phyloP scores from a whole-genome alignment of 2,113 vertebrate species.

The Monopterus albus region DNA sequence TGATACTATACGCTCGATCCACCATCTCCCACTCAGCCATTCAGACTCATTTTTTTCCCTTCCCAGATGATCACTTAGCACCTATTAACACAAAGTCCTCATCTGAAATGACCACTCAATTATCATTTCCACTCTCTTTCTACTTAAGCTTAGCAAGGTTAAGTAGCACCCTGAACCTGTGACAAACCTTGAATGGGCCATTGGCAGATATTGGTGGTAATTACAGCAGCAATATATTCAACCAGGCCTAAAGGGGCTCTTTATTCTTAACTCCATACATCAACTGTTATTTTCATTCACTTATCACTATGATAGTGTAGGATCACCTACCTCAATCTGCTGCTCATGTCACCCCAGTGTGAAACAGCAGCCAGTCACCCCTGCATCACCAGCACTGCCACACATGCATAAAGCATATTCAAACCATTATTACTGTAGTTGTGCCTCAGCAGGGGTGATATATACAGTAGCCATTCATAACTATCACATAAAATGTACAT shows the following conservation, averaged over 20 bases:
- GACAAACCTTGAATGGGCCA: constrained; percentile 65
- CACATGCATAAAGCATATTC: not conserved
- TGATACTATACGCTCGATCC: constrained; percentile 58
- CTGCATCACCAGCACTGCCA: not conserved
- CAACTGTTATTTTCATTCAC: constrained; percentile 35
- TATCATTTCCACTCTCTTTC: constrained; percentile 73
- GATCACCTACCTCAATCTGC: constrained; percentile 3
- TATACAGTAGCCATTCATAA: not conserved
- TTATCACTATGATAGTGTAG: constrained; percentile 17
- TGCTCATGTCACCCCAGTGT: not conserved
- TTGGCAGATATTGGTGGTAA: constrained; percentile 65
- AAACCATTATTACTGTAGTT: not conserved
- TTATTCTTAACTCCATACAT: constrained; percentile 43
- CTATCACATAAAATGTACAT: not conserved
- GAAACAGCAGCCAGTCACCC: not conserved
- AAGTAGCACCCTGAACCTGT: constrained; percentile 74
- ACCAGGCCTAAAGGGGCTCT: constrained; percentile 51
- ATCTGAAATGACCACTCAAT: constrained; percentile 74
- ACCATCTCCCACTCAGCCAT: constrained; percentile 67
- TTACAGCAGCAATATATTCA: constrained; percentile 63
- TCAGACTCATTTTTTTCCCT: constrained; percentile 68
- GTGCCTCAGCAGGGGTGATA: not conserved
- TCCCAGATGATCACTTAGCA: constrained; percentile 78
- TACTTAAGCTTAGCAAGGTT: constrained; percentile 74
- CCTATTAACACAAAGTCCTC: constrained; percentile 77